phyloP scores from a whole-genome alignment of 2,113 vertebrate species.

The Sapajus apella region DNA sequence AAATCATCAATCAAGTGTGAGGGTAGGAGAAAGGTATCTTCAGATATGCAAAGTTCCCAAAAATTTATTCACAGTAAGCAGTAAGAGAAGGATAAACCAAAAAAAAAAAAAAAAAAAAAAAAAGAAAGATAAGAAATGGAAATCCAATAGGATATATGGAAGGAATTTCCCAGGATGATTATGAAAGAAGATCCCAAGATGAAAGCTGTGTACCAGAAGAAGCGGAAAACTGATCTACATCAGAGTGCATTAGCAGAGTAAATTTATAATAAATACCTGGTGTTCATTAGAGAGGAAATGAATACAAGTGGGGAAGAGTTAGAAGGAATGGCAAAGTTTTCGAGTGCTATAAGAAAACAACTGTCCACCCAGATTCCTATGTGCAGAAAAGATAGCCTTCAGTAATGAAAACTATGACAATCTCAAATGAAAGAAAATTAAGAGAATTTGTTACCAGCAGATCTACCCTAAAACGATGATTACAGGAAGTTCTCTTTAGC shows the following conservation, averaged over 20 bases:
- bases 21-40: background rate
- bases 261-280: background rate
- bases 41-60: background rate
- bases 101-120: background rate
- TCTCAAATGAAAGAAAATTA: background rate
- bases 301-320: background rate
- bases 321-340: background rate
- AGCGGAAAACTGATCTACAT: background rate
- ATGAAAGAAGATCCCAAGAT: background rate
- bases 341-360: background rate
- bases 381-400: background rate
- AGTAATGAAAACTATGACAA: background rate
- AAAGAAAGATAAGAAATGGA: background rate
- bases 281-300: background rate
- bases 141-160: background rate
- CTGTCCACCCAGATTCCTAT: background rate
- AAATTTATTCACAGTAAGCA: background rate
- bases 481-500: background rate
- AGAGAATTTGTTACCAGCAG: background rate
- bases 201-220: background rate
- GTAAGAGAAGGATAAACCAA: background rate
- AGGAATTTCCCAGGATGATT: background rate
- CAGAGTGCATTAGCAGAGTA: too few relatives aligned
- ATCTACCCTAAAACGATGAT: background rate
- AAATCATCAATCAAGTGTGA: background rate